These are phyloP conservation scores for Netelia fuscicornis DNA, from an alignment of 2,888 invertebrate species.

Conservation along the genomic window DNA sequence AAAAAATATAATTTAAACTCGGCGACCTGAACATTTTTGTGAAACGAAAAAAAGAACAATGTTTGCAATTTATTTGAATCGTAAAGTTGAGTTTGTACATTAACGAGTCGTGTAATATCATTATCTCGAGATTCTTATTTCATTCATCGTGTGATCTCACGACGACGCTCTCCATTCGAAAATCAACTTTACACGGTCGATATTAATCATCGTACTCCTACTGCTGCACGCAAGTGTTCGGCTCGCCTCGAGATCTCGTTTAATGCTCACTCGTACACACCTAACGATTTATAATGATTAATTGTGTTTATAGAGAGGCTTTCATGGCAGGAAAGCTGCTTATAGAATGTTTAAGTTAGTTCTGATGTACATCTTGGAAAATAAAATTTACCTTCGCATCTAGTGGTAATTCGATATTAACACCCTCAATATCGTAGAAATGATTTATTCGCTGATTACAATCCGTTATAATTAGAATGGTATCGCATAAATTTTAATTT, in stretches of 20 bases:
- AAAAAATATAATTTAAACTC: too few species aligned
- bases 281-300: slow-evolving; percentile 11
- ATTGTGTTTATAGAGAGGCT: not conserved
- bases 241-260: not conserved
- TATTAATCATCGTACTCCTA: slow-evolving; percentile 30
- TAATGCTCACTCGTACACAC: slow-evolving; percentile 22
- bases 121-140: slow-evolving; percentile 1
- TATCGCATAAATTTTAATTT: not conserved
- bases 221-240: not conserved
- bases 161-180: slow-evolving; percentile 8
- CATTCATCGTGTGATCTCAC: slow-evolving; percentile 9
- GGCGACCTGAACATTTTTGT: too few species aligned
- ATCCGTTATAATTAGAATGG: slow-evolving; percentile 1
- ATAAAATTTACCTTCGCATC: slow-evolving; percentile 14
- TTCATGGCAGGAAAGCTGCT: slow-evolving; percentile 9
- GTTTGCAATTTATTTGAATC: too few species aligned
- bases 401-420: slow-evolving; percentile 20
- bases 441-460: slow-evolving; percentile 1
- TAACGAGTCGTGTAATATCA: too few species aligned
- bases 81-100: too few species aligned
- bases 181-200: slow-evolving; percentile 23
- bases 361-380: not conserved
- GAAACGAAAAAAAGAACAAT: too few species aligned
- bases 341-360: not conserved
- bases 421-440: not conserved